These are phyloP conservation scores for Drosophila mayaguana DNA, from an alignment of 2,888 invertebrate species.

Conservation along the genomic window DNA sequence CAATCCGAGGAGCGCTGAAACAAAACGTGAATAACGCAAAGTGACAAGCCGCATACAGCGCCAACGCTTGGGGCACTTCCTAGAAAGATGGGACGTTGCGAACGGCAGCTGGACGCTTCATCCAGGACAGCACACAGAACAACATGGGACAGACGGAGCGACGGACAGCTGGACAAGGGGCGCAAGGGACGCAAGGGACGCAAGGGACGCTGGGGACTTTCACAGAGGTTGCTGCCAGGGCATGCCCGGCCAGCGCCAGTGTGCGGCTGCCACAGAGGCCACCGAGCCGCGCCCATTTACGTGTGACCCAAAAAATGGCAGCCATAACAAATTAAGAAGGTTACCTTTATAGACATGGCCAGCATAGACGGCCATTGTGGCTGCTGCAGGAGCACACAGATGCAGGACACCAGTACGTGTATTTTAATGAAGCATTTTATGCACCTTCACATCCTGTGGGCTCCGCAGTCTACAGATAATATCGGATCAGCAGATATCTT, in stretches of 20 bases:
- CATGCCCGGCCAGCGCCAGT: constrained; percentile 19
- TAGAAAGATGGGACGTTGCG: constrained; percentile 40
- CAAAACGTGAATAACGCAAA: constrained; percentile 68
- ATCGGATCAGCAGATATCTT: neutral
- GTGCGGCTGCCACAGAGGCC: constrained; percentile 25
- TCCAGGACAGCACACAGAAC: constrained; percentile 44
- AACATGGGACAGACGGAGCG: neutral
- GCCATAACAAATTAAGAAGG: constrained; percentile 80
- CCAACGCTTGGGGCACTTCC: constrained; percentile 66
- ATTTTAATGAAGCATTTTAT: constrained; percentile 46
- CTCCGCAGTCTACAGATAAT: neutral
- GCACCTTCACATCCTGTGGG: constrained; percentile 11
- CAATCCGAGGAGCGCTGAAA: constrained; percentile 40
- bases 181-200: too few species aligned
- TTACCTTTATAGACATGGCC: constrained; percentile 61
- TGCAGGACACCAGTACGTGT: constrained; percentile 11
- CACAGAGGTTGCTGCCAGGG: constrained; percentile 18
- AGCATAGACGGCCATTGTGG: constrained; percentile 7
- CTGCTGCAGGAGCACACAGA: constrained; percentile 13
- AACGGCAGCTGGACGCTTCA: constrained; percentile 53
- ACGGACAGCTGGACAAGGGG: constrained; percentile 7
- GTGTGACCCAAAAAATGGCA: constrained; percentile 69
- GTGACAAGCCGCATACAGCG: constrained; percentile 69
- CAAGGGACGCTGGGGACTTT: neutral
- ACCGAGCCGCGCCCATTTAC: constrained; percentile 56